phyloP scores from a whole-genome alignment of 2,113 vertebrate species.

The Cryptomyrus ogoouensis region DNA sequence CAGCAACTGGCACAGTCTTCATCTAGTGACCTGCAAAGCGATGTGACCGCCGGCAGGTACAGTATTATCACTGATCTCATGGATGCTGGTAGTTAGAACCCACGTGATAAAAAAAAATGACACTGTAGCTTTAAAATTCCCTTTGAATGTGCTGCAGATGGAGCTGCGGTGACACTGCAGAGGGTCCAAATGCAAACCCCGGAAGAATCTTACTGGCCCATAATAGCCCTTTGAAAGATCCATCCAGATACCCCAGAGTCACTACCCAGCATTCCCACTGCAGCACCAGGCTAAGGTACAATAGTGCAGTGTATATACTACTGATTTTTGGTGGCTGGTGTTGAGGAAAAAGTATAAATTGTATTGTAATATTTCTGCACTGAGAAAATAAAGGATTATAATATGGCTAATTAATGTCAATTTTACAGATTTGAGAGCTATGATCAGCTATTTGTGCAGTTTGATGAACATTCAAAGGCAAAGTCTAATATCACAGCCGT shows the following conservation, averaged over 20 bases:
- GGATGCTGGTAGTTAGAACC: neutral
- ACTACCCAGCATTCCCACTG: slow-evolving; percentile 88
- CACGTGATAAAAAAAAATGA: neutral
- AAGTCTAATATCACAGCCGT: slow-evolving; percentile 74
- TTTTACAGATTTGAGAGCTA: slow-evolving; percentile 68
- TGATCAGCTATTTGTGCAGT: slow-evolving; percentile 69
- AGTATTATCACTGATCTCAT: neutral
- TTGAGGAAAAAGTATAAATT: neutral
- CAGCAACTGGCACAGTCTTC: neutral
- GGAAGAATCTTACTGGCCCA: slow-evolving; percentile 75
- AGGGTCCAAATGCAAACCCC: slow-evolving; percentile 39
- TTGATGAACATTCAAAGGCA: slow-evolving; percentile 85
- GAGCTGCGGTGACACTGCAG: slow-evolving; percentile 40
- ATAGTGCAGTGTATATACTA: neutral
- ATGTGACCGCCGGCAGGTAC: neutral
- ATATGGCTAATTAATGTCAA: neutral
- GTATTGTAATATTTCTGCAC: neutral
- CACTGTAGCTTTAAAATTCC: slow-evolving; percentile 6
- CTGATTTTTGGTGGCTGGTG: neutral
- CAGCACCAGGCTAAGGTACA: slow-evolving; percentile 84
- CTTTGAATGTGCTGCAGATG: slow-evolving; percentile 40
- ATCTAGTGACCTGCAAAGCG: neutral
- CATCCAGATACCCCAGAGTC: slow-evolving; percentile 67
- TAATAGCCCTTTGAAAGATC: slow-evolving; percentile 82
- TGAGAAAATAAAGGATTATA: neutral